These are phyloP conservation scores for Pangasianodon hypophthalmus DNA, from an alignment of 2,113 vertebrate species.

Conservation along the genomic window DNA sequence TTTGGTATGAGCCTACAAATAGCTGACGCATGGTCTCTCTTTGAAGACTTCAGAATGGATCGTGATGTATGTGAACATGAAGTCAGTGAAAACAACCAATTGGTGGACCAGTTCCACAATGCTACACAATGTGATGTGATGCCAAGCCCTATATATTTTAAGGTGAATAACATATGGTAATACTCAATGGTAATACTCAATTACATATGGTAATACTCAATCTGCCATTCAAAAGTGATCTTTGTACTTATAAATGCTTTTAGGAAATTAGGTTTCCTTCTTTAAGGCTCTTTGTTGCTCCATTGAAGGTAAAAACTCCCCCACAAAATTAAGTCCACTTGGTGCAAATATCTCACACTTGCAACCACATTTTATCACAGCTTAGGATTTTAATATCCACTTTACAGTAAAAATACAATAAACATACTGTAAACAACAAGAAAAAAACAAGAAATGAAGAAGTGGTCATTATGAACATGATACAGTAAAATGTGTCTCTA, in stretches of 20 bases:
- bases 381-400: not conserved
- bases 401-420: not conserved
- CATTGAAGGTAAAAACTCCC: not conserved
- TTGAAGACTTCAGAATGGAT: not conserved
- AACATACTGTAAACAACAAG: not conserved
- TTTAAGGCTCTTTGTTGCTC: not conserved
- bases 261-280: not conserved
- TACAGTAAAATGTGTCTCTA: not conserved
- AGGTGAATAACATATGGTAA: not conserved
- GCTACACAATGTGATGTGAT: too few relatives aligned
- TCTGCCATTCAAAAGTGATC: not conserved
- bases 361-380: not conserved
- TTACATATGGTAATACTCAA: not conserved
- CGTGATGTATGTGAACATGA: not conserved
- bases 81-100: not conserved
- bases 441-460: not conserved
- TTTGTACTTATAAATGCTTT: not conserved
- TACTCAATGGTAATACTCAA: not conserved
- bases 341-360: not conserved
- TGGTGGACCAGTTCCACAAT: too few relatives aligned
- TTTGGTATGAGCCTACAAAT: too few relatives aligned
- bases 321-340: not conserved
- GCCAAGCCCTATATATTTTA: not conserved
- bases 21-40: too few relatives aligned
- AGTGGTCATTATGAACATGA: not conserved